phyloP scores from a whole-genome alignment of 2,113 vertebrate genomes.

The Cervus canadensis region DNA sequence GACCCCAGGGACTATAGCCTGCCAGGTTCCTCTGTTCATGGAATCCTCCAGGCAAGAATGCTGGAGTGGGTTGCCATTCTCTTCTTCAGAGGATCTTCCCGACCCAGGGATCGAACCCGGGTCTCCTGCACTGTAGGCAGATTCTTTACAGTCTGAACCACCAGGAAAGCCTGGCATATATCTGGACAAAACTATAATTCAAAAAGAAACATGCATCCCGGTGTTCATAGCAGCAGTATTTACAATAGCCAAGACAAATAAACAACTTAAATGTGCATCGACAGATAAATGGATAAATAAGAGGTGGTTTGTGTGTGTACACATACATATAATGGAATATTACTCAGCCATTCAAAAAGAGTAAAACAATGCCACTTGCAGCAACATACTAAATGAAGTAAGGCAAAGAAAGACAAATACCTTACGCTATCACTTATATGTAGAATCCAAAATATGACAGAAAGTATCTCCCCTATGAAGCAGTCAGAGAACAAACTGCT shows the following conservation, averaged over 20 bases:
- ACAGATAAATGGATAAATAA: not conserved
- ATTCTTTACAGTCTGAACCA: not conserved
- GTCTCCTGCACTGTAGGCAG: not conserved
- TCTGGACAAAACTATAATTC: not conserved
- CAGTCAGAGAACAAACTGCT: not conserved
- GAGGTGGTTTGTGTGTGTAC: not conserved
- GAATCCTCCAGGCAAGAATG: not conserved
- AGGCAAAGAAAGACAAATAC: not conserved
- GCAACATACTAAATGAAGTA: not conserved
- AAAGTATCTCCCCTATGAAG: not conserved
- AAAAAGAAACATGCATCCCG: not conserved
- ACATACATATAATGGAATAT: not conserved
- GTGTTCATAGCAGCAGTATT: not conserved
- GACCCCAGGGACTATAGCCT: not conserved
- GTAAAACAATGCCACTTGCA: not conserved
- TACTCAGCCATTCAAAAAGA: not conserved
- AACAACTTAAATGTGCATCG: not conserved
- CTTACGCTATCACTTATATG: accelerated
- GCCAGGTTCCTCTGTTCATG: not conserved
- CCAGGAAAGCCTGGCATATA: not conserved
- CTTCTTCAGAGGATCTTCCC: not conserved
- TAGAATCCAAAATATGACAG: not conserved
- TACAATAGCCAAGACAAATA: too few relatives aligned
- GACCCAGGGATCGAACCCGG: not conserved
- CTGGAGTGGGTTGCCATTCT: not conserved